Base-by-base conservation (phyloP, 2,888 invertebrate species). In the Cremastinae sp. region DNA sequence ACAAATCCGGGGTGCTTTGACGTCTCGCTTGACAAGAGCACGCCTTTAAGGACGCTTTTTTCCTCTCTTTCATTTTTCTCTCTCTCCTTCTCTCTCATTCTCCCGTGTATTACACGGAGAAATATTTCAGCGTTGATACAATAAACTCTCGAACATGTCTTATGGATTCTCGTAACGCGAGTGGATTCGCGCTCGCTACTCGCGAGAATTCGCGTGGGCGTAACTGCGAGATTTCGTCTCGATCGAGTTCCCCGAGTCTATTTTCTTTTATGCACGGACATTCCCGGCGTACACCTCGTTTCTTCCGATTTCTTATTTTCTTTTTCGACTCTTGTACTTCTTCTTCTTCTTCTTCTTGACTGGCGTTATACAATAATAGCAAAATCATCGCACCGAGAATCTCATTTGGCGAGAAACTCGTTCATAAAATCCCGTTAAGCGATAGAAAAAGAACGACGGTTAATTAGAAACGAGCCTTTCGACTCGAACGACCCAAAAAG, bases 121-220 rank as follows among this genome's bases (percentile, higher is more conserved):
- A 22, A 65, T 61, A 59, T 51, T 61, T 51, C 37, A 58, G 49
- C 35, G 12, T 51, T 12, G 28, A 47, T 58, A 47, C 41, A 66
- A 47, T 58, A 37, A 14, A 49, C 56, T 9, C 47, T 20, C 12
- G 12, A n/a, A 22, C 28, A n/a, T 51, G 16, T 51, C 28, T 28
- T 51, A 59, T 41, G 51, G 69, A 69, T 59, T 59, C 58, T 70
- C 75, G 78, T 75, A 78, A 76, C 75, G 64, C 79, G 75, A 82
- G 77, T 81, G 81, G 28, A 83, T 82, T 74, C 82, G 83, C 81
- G 81, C 80, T 81, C 82, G 80, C 82, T 80, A 81, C 83, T 72
- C 79, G 81, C 79, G 81, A 83, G 82, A 81, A 84, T 85, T 84
- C 80, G 84, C 85, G 86, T 86, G 83, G 86, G 86, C 83, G 83